Percentiles rank a stretch among this genome's conserved stretches.
Evolutionary conservation across 2,113 vertebrate species (phyloP).

Genomic region (Gnathonemus echidnorhynchus): DNA sequence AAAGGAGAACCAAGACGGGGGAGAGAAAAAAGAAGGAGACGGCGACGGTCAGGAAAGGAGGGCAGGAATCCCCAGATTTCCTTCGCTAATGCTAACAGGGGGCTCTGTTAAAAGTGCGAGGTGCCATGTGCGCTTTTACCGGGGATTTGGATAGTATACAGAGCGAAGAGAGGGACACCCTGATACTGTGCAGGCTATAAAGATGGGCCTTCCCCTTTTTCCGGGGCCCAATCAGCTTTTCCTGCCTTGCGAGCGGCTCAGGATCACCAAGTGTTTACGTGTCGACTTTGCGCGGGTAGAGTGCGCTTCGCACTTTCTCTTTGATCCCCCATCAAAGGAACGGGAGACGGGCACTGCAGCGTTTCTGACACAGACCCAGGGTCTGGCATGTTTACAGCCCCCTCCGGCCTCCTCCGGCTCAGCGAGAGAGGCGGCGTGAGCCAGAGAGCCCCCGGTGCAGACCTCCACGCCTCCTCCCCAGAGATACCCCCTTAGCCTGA

Average conservation of each 20-base stretch:
- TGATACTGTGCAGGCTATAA: constrained; percentile 38
- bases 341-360: constrained; percentile 13
- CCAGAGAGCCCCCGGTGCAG: background rate
- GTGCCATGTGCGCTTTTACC: constrained; percentile 34
- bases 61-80: constrained; percentile 36
- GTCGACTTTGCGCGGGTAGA: constrained; percentile 16
- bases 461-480: background rate
- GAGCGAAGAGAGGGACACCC: constrained; percentile 29
- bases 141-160: constrained; percentile 34
- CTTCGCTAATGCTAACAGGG: constrained; percentile 41
- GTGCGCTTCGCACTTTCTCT: constrained; percentile 14
- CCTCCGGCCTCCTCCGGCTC: constrained; percentile 7
- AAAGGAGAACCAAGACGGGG: constrained; percentile 9
- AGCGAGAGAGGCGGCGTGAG: background rate
- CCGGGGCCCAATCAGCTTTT: constrained; percentile 15
- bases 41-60: constrained; percentile 46
- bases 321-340: constrained; percentile 25
- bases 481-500: background rate
- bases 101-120: constrained; percentile 29
- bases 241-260: constrained; percentile 31
- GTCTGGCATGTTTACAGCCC: constrained; percentile 5
- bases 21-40: constrained; percentile 29
- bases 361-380: constrained; percentile 21
- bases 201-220: constrained; percentile 20
- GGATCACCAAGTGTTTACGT: constrained; percentile 28